A percentile compares a stretch with the other conserved stretches of the same genome.
phyloP scores from a whole-genome alignment of 2,888 invertebrate species.

The Macroteleia sp. region DNA sequence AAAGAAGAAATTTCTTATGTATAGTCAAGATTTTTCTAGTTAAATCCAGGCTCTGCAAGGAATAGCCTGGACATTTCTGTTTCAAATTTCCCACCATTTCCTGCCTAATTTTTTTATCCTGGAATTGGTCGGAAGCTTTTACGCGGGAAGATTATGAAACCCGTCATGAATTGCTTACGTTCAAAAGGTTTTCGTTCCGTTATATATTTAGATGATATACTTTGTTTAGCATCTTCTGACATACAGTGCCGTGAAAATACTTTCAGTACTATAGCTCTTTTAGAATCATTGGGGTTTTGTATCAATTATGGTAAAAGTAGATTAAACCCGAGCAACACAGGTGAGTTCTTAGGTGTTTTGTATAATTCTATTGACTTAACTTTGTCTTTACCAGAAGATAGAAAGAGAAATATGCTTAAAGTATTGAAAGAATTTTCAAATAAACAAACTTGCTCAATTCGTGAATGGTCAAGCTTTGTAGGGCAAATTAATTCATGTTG shows the following conservation, averaged over 20 bases:
- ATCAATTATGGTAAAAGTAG: slow-evolving; percentile 29
- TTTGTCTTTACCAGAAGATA: slow-evolving; percentile 27
- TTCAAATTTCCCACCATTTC: no score
- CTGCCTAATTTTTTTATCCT: no score
- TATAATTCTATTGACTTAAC: slow-evolving; percentile 17
- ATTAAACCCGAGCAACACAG: background rate
- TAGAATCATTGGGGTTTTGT: slow-evolving; percentile 17
- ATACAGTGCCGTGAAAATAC: background rate
- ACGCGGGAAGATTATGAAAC: slow-evolving; percentile 50
- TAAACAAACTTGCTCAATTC: slow-evolving; percentile 29
- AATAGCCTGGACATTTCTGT: no score
- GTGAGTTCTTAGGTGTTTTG: background rate
- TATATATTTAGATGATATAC: slow-evolving; percentile 16
- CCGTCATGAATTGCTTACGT: slow-evolving; percentile 13
- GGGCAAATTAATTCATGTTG: slow-evolving; percentile 44
- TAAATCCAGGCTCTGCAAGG: no score
- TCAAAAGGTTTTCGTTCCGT: slow-evolving; percentile 21
- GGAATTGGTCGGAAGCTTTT: no score
- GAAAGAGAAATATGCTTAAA: no score
- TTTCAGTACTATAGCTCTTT: background rate
- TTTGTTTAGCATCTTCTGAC: slow-evolving; percentile 4
- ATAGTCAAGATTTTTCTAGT: no score
- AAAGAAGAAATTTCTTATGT: no score
- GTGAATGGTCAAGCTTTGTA: slow-evolving; percentile 43
- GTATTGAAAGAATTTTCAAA: background rate